Conservation (phyloP, 1,140 invertebrate genomes). For the Chelonus insularis region DNA sequence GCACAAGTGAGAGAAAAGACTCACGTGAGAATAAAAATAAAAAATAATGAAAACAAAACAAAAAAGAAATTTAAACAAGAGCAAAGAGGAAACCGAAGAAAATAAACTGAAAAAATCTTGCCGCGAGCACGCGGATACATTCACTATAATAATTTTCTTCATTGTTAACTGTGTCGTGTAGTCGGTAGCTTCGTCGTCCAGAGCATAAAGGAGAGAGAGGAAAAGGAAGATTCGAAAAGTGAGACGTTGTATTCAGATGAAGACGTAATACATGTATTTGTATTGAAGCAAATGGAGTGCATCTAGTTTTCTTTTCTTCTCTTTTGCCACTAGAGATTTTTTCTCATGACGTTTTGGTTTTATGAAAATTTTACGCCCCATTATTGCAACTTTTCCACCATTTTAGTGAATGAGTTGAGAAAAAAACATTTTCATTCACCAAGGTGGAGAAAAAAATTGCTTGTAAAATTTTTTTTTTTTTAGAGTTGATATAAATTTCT, state of each 20-base stretch:
- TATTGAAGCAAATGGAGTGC: conserved; percentile 44
- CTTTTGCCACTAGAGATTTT: background rate
- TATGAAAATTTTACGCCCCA: conserved; percentile 24
- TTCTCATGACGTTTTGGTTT: conserved; percentile 26
- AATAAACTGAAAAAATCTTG: conserved; percentile 5
- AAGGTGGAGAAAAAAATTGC: background rate
- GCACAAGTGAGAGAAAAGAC: background rate
- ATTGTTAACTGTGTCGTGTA: background rate
- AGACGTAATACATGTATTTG: conserved; percentile 39
- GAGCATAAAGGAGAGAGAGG: background rate
- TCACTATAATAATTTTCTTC: conserved; percentile 12
- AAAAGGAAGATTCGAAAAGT: background rate
- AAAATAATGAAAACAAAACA: background rate
- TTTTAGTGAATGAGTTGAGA: too few relatives aligned
- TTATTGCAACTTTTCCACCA: background rate
- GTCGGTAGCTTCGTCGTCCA: background rate
- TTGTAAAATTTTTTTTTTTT: background rate
- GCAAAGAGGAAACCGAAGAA: conserved; percentile 4
- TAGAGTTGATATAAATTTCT: too few relatives aligned
- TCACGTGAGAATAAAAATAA: background rate
- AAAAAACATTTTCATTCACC: background rate
- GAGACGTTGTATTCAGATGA: conserved; percentile 3
- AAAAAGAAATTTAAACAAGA: background rate
- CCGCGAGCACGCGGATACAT: background rate
- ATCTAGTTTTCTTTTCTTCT: background rate